Percentiles rank a stretch among this genome's conserved stretches.
Conservation (phyloP, 30 jellyfish, hydroid and myxozoan species). For the Catostylus mosaicus region DNA sequence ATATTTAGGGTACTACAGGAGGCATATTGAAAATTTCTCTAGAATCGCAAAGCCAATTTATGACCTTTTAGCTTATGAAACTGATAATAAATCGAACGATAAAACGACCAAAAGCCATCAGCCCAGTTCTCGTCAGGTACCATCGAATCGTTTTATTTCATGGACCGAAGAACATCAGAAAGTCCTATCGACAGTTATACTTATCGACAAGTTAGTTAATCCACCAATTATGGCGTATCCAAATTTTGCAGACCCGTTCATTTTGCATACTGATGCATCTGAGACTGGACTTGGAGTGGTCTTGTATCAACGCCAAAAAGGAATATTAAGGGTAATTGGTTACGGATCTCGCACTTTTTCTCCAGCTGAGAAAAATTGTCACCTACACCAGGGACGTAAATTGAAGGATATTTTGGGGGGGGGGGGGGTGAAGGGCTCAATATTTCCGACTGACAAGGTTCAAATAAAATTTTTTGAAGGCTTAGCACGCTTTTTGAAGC, state of each 20-base stretch:
- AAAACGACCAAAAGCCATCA: not conserved
- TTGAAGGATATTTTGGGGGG: too few relatives aligned
- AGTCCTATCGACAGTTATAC: not conserved
- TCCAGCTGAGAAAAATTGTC: too few relatives aligned
- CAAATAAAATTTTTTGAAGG: too few relatives aligned
- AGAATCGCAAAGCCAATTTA: slow-evolving; percentile 30
- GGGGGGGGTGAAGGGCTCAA: too few relatives aligned
- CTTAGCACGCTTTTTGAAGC: too few relatives aligned
- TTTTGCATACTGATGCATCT: slow-evolving; percentile 55
- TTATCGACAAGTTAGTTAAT: slow-evolving; percentile 21
- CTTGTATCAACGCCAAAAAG: slow-evolving; percentile 23
- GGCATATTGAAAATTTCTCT: slow-evolving; percentile 29
- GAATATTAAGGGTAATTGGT: slow-evolving; percentile 26
- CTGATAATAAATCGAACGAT: not conserved
- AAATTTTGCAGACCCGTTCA: slow-evolving; percentile 4
- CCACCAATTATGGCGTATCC: slow-evolving; percentile 59
- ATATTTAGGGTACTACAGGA: slow-evolving; percentile 19
- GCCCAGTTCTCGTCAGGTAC: too few relatives aligned
- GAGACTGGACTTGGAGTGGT: slow-evolving; percentile 32
- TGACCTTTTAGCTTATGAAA: not conserved
- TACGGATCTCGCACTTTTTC: slow-evolving; percentile 42
- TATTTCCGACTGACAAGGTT: too few relatives aligned
- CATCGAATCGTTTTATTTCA: not conserved
- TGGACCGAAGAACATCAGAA: slow-evolving; percentile 5
- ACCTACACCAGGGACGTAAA: too few relatives aligned